Base-by-base conservation (phyloP, 2,888 invertebrate genomes). In the Chrysodeixis includens region DNA sequence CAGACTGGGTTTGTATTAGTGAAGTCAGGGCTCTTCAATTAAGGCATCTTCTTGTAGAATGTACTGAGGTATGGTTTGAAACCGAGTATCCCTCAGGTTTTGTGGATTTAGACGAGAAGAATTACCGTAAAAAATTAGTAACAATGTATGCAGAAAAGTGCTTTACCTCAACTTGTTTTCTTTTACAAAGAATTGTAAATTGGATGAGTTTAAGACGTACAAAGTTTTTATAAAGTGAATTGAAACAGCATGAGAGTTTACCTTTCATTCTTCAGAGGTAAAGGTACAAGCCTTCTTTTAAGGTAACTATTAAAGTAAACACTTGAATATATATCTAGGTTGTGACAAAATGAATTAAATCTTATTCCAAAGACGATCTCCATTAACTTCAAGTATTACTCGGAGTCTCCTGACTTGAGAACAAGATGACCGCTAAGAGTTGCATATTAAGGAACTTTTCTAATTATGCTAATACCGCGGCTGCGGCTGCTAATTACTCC, bases 381-480 rank as follows among this genome's bases (percentile, higher is more conserved):
- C 8, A 18, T 8, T 16, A 18, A 40, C 52, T n/a, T 30, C 35
- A 54, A 10, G 10, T 18, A 4, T 26, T 26, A n/a, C n/a, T n/a
- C 6, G 26, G 6, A 26, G 26, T 26, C 26, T 26, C 26, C 6
- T 6, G 18, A 40, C 14, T 14, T 1, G 53, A 60, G 56, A 66
- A 64, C 62, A 77, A 69, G 46, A 63, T 62, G 66, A 62, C 44
- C 51, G 68, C 51, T 76, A 63, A 62, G 74, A 58, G 61, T 62
- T 74, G 78, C 74, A 77, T 66, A 73, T 66, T 75, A 66, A 77
- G 7, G 35, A 76, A 76, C 74, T 76, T 77, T 69, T 62, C 63
- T 62, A 69, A 77, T 76, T 77, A 74, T 77, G 70, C 49, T 69
- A 64, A 76, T 78, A 59, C 46, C 20, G 49, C 54, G 63, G 58